These are phyloP conservation scores for Aplysina aerophoba DNA, from an alignment of 37 sponge, comb jelly and placozoan species.

Conservation along the genomic window DNA sequence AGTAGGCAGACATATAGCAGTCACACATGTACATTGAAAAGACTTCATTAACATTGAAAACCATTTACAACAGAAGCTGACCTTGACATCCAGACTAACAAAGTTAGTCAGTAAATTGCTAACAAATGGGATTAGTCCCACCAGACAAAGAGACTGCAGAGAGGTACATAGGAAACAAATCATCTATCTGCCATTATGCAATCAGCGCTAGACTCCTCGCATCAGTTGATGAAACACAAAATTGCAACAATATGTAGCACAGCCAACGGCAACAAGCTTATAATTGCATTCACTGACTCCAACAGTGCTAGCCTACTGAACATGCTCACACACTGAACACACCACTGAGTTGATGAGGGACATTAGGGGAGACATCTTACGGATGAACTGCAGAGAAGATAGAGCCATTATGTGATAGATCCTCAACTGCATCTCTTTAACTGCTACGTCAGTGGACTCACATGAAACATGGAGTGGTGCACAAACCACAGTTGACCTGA, in stretches of 20 bases:
- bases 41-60: too few relatives aligned
- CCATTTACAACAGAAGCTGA: not conserved
- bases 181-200: not conserved
- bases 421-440: not conserved
- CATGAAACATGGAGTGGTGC: conserved; percentile 68
- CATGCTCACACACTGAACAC: too few relatives aligned
- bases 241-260: too few relatives aligned
- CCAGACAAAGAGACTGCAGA: conserved; percentile 40
- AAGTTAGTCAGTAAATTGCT: not conserved
- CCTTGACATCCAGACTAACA: not conserved
- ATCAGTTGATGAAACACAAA: not conserved
- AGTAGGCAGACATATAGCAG: too few relatives aligned
- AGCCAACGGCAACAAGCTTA: too few relatives aligned
- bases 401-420: not conserved
- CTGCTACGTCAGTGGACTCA: not conserved
- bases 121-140: conserved; percentile 60
- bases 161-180: not conserved
- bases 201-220: not conserved
- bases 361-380: conserved; percentile 30
- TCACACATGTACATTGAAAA: too few relatives aligned
- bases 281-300: too few relatives aligned
- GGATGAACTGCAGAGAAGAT: conserved; percentile 44
- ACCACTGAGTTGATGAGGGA: conserved; percentile 42
- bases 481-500: conserved; percentile 76
- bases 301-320: not conserved